Base-by-base conservation (phyloP, 1,140 invertebrate species). In the Meloidogyne exigua region DNA sequence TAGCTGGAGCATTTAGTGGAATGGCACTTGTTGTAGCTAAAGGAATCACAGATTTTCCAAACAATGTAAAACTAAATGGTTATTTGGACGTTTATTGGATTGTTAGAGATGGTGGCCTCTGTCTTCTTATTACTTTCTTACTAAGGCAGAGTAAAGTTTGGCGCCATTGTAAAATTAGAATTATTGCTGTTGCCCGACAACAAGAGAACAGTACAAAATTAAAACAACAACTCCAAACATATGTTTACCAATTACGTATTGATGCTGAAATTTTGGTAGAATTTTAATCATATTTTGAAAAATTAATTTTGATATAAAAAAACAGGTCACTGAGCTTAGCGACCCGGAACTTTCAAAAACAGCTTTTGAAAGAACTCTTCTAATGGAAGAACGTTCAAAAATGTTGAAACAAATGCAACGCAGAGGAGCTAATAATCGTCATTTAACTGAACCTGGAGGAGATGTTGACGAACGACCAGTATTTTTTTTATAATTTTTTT, bases 181-280 rank as follows among this genome's bases (percentile, higher is more conserved):
- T 99, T 84, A 99, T 99, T 89, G 98, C 96, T 18, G 95, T 99
- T 3, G 97, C 97, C 57, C 95, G 98, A 89, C 93, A 96, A 90
- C 94, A 96, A 88, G 96, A 99, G 86, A 99, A 99, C 89, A 98
- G 94, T 21, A 96, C 98, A 83, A 95, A 98, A 89, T 98, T 99
- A 94, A 97, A 98, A 89, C 96, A 97, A 88, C 95, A 98, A 88
- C 90, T 99, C 36, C 94, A 96, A 88, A 95, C 92, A 87, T 98
- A 98, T 90, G 90, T 99, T 57, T 99, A 99, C 88, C 94, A 99
- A 88, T 90, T 99, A 23, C 91, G 97, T 83, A 96, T 99, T 85
- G 93, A 96, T 81, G 96, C 96, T n/a, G 95, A 98, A 89, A 84
- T 87, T 66, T 69, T 84, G 80, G 85, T 84, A 26, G 26, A 49